A percentile compares a stretch with the other conserved stretches of the same genome.
Evolutionary conservation across 1,140 invertebrate species (phyloP).

Genomic region (Drosophila ambigua): DNA sequence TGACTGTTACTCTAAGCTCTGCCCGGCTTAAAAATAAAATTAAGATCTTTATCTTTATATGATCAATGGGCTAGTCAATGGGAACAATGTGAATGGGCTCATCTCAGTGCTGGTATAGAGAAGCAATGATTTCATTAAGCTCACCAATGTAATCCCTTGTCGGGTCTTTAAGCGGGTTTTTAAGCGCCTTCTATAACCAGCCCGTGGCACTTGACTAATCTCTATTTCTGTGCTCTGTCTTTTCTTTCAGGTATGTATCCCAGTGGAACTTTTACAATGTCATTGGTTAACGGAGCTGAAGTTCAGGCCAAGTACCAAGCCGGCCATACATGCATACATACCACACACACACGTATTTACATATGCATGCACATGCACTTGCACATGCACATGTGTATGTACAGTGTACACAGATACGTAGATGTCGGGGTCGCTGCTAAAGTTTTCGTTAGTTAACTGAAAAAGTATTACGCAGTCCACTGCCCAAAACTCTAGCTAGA

Average conservation of each 20-base stretch:
- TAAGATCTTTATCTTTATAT: no score
- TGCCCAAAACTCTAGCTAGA: conserved; percentile 34
- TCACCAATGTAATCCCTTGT: no score
- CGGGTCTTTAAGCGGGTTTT: no score
- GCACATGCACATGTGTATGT: not conserved
- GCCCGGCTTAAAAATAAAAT: no score
- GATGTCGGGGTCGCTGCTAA: conserved; percentile 10
- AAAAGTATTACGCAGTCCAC: conserved; percentile 70
- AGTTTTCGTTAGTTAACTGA: conserved; percentile 77
- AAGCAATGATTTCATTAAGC: no score
- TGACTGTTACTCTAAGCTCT: no score
- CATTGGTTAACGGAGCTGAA: conserved; percentile 36
- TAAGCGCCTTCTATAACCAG: not conserved
- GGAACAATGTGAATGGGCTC: no score
- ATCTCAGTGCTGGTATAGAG: no score
- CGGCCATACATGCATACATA: conserved; percentile 8
- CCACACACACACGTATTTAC: conserved; percentile 1
- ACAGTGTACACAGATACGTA: not conserved
- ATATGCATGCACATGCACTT: not conserved
- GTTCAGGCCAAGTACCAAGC: conserved; percentile 43
- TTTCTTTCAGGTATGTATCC: conserved; percentile 45
- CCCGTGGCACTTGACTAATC: conserved; percentile 21
- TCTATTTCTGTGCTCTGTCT: not conserved
- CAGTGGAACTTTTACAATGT: conserved; percentile 1
- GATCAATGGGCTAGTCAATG: no score